Evolutionary conservation across 2,888 invertebrate genomes (phyloP).

Genomic region (Allophyes oxyacanthae): DNA sequence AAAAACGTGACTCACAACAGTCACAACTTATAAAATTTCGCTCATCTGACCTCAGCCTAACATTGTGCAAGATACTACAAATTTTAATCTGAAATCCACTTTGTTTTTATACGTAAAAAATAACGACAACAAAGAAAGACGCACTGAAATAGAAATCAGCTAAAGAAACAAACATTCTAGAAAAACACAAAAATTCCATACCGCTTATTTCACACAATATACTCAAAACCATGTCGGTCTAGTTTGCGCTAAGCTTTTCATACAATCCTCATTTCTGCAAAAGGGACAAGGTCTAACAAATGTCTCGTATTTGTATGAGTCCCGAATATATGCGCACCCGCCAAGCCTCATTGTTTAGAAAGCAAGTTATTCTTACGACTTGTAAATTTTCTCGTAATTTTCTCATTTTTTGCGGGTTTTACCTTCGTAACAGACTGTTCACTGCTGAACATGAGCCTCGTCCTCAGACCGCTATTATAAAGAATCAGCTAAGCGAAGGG

Average conservation of each 20-base stretch:
- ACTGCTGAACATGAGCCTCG: neutral
- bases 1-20: no score
- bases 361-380: slow-evolving; percentile 41
- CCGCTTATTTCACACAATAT: slow-evolving; percentile 9
- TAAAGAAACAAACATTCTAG: neutral
- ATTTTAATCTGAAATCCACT: no score
- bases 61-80: no score
- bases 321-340: slow-evolving; percentile 47
- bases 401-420: slow-evolving; percentile 33
- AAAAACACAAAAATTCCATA: slow-evolving; percentile 13
- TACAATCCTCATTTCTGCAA: slow-evolving; percentile 16
- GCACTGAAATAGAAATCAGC: no score
- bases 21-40: no score
- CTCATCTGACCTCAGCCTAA: no score
- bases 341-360: slow-evolving; percentile 41
- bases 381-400: slow-evolving; percentile 23
- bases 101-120: no score
- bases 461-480: neutral
- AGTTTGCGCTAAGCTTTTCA: slow-evolving; percentile 25
- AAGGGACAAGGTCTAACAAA: slow-evolving; percentile 47
- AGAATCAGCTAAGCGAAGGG: neutral
- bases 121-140: no score
- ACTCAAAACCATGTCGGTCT: slow-evolving; percentile 7
- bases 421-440: slow-evolving; percentile 2
- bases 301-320: slow-evolving; percentile 48